Evolutionary conservation across 2,797 vertebrate genomes (phyloP).

Genomic region (Pangasius mekongensis): DNA sequence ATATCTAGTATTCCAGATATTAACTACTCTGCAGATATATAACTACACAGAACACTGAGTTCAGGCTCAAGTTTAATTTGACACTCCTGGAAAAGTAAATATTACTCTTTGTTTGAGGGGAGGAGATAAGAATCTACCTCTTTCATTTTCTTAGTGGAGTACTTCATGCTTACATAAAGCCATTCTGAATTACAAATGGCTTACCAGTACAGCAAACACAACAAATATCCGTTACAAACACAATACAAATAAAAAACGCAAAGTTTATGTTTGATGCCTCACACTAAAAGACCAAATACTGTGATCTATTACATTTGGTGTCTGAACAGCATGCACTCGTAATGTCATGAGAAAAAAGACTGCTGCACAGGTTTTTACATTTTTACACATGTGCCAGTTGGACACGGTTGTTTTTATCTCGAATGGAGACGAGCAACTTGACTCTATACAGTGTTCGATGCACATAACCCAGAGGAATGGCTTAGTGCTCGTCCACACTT

Average conservation of each 20-base stretch:
- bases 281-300: background rate
- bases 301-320: background rate
- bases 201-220: background rate
- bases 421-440: background rate
- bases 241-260: background rate
- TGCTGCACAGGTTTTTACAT: background rate
- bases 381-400: background rate
- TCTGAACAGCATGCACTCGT: background rate
- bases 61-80: conserved; percentile 22
- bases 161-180: background rate
- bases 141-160: conserved; percentile 17
- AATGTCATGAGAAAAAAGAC: background rate
- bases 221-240: background rate
- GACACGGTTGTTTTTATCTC: background rate
- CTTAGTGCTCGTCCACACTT: background rate
- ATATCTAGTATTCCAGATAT: background rate
- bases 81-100: conserved; percentile 52
- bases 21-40: background rate
- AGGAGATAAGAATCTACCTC: conserved; percentile 27
- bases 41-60: background rate
- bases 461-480: background rate
- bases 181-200: background rate
- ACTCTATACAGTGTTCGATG: background rate
- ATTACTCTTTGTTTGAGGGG: conserved; percentile 31
- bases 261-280: background rate